Base-by-base conservation (phyloP, 92 coral and sea anemone genomes). In the Parazoanthus swiftii region DNA sequence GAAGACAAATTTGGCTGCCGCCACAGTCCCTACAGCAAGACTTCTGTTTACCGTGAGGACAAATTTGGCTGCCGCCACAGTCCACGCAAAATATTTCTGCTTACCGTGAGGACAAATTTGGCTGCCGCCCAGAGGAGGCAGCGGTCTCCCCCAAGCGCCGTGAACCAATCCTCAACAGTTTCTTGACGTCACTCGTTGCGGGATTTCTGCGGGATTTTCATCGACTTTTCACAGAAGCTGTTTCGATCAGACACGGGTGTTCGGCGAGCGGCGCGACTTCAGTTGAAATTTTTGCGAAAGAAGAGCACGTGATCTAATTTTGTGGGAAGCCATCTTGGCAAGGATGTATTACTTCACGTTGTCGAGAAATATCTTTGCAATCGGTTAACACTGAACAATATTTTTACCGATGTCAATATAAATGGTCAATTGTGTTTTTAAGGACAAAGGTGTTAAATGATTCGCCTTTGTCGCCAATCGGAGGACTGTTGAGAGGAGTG, bases 81-180 rank as follows among this genome's bases (percentile, higher is more conserved):
- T n/a, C n/a, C n/a, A n/a, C n/a, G n/a, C n/a, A n/a, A n/a, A n/a
- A n/a, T n/a, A n/a, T n/a, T n/a, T n/a, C n/a, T n/a, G n/a, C n/a
- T n/a, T n/a, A n/a, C n/a, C n/a, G n/a, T n/a, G n/a, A n/a, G n/a
- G n/a, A n/a, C n/a, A n/a, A n/a, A n/a, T n/a, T n/a, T n/a, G n/a
- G n/a, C n/a, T n/a, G n/a, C n/a, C n/a, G n/a, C n/a, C n/a, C 51
- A 36, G 51, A 66, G 72, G 72, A 66, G 72, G 72, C 72, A 66
- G 72, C 72, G 23, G 72, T 66, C 72, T 66, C 72, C 72, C 72
- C 72, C 72, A 66, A 66, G 72, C 26, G 0, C 72, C 72, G 72
- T 66, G n/a, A 2, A 66, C 72, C 72, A 66, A 66, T 66, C 72
- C 72, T 11, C 72, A 66, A 11, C 25, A 66, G n/a, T 66, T 66